phyloP scores from a whole-genome alignment of 2,797 vertebrate species.

The Sitta carolinensis region DNA sequence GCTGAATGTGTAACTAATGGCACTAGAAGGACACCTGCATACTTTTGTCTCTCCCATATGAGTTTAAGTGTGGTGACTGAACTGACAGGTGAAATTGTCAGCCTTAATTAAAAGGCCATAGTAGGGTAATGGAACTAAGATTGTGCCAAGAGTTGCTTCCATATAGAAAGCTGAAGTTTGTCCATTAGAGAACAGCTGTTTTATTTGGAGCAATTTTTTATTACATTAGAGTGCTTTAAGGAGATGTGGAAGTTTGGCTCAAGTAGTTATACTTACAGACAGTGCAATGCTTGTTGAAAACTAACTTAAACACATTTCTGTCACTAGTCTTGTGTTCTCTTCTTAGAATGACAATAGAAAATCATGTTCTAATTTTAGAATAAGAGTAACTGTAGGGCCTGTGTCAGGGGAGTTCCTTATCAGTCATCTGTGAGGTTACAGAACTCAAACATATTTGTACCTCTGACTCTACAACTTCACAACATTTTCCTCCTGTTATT shows the following conservation, averaged over 20 bases:
- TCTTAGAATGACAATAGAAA: neutral
- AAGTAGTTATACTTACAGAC: neutral
- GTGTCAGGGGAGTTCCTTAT: neutral
- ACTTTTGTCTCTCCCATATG: neutral
- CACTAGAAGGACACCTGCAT: neutral
- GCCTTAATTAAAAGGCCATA: neutral
- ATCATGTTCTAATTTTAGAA: neutral
- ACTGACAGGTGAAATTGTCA: neutral
- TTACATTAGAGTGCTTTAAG: neutral
- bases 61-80: neutral
- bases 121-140: neutral
- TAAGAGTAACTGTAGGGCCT: neutral
- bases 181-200: neutral
- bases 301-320: neutral
- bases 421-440: neutral
- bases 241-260: neutral
- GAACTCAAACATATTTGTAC: neutral
- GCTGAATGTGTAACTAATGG: neutral
- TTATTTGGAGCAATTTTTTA: neutral
- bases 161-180: neutral
- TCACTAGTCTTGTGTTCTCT: neutral
- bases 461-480: neutral
- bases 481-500: neutral
- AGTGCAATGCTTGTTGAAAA: neutral
- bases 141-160: neutral